These are phyloP conservation scores for Chondrosia reniformis DNA, from an alignment of 37 sponge, comb jelly and placozoan genomes.

Conservation along the genomic window DNA sequence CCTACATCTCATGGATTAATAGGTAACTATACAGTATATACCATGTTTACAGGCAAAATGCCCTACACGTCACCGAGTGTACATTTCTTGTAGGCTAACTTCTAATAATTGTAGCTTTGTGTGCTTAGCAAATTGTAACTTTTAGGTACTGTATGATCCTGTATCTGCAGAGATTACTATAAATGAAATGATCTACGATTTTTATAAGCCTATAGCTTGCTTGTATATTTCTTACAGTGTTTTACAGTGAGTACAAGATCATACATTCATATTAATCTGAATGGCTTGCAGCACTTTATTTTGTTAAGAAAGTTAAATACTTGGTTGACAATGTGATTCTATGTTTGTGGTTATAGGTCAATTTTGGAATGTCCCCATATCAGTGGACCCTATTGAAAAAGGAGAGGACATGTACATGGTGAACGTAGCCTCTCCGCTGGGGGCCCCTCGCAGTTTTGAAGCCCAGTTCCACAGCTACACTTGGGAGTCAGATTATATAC, in stretches of 20 bases:
- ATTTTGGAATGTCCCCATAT: conserved; percentile 67
- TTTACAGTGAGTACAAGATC: too few relatives aligned
- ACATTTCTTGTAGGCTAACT: not conserved
- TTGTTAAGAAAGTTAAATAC: too few relatives aligned
- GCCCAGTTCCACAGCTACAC: conserved; percentile 32
- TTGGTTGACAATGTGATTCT: too few relatives aligned
- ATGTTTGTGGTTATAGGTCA: conserved; percentile 51
- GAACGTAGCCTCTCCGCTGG: conserved; percentile 2
- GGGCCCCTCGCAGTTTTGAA: conserved; percentile 28
- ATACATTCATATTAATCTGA: too few relatives aligned
- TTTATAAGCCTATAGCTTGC: too few relatives aligned
- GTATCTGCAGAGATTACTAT: too few relatives aligned
- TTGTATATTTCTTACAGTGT: too few relatives aligned
- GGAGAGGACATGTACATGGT: conserved; percentile 22
- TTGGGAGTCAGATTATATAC: conserved; percentile 42
- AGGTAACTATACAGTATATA: conserved; percentile 28
- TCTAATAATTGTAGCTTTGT: not conserved
- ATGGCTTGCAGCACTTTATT: too few relatives aligned
- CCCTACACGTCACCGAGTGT: not conserved
- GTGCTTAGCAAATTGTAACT: too few relatives aligned
- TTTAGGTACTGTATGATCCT: too few relatives aligned
- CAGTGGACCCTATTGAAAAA: not conserved
- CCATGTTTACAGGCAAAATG: not conserved
- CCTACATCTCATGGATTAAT: conserved; percentile 72
- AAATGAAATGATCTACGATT: too few relatives aligned